Evolutionary conservation across 2,797 vertebrate species (phyloP), one percentile per base, ranked within the genome.

Genomic region (Buceros bicornis): DNA sequence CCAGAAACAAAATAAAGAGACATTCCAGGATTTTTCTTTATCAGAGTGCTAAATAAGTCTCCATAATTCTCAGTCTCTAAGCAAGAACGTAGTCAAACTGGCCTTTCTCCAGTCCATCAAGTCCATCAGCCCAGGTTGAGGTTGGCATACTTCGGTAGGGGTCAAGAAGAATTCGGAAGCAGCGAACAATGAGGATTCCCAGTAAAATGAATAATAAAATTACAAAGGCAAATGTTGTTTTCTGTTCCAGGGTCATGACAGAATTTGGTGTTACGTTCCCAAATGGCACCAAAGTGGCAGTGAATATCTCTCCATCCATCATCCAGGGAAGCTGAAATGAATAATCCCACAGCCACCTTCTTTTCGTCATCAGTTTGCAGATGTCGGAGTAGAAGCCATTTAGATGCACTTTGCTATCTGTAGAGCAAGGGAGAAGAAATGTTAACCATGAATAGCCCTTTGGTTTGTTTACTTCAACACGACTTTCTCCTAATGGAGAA

Each of bases 81-180:
- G 98, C 98, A 83, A 99, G 95, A 21, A 98, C 97, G 93, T 98
- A 98, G 89, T 99, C 99, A 90, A 99, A 99, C 95, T 99, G 98
- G 69, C 98, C 98, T 97, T 99, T 99, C 96, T 99, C 98, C 64
- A 99, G 97, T 40, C 98, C 98, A 21, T 98, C 98, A 2, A 99
- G 98, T 64, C 98, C 98, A 22, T 99, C 98, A 5, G 98, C 98
- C 98, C 98, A 99, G 26, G 98, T 98, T 26, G 99, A 99, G 18
- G 98, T 98, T 29, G 99, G 98, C 98, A 99, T 99, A 94, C 98
- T 99, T 69, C 92, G 93, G 92, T 98, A 99, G 0, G 98, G 98
- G 89, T 99, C 97, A 26, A 99, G 96, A 58, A 99, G 98, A 95
- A 99, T 99, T 80, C 97, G 96, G 97, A 99, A 99, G 92, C 98